Evolutionary conservation across 2,888 invertebrate genomes (phyloP).

Genomic region (Alloplasta piceator): DNA sequence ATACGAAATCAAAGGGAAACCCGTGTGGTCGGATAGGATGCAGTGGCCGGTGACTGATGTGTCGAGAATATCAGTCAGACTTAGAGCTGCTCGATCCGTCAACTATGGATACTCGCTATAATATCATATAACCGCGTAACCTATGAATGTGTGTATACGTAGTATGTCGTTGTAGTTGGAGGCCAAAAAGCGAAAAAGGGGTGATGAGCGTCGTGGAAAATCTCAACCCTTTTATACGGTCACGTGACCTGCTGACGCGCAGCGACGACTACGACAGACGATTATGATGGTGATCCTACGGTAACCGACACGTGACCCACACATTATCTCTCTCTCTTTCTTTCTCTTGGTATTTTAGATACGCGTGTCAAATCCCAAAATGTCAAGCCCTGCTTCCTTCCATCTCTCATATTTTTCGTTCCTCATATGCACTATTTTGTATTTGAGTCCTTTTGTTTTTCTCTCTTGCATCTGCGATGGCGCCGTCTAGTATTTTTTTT

Average conservation of each 20-base stretch:
- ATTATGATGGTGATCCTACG: slow-evolving; percentile 65
- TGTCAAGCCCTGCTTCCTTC: slow-evolving; percentile 61
- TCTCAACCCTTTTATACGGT: slow-evolving; percentile 82
- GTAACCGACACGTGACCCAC: slow-evolving; percentile 75
- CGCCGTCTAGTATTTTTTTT: slow-evolving; percentile 35
- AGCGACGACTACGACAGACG: slow-evolving; percentile 58
- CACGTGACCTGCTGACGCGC: slow-evolving; percentile 81
- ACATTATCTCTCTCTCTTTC: slow-evolving; percentile 32
- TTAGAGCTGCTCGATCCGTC: slow-evolving; percentile 82
- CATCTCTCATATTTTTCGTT: slow-evolving; percentile 40
- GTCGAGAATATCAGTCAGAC: slow-evolving; percentile 81
- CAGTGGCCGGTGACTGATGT: slow-evolving; percentile 38
- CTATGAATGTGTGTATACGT: slow-evolving; percentile 3
- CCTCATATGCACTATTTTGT: slow-evolving; percentile 42
- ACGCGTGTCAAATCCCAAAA: slow-evolving; percentile 83
- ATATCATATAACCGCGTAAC: slow-evolving; percentile 40
- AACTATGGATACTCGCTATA: slow-evolving; percentile 62
- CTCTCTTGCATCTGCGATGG: slow-evolving; percentile 11
- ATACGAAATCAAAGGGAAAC: slow-evolving; percentile 80
- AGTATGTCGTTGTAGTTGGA: slow-evolving; percentile 10
- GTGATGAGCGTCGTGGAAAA: slow-evolving; percentile 72
- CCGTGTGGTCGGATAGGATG: slow-evolving; percentile 70
- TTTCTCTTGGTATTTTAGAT: slow-evolving; percentile 77
- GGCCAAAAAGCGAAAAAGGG: slow-evolving; percentile 29
- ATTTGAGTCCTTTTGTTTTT: slow-evolving; percentile 41